Evolutionary conservation across 2,113 vertebrate genomes (phyloP).

Genomic region (Circaetus gallicus): DNA sequence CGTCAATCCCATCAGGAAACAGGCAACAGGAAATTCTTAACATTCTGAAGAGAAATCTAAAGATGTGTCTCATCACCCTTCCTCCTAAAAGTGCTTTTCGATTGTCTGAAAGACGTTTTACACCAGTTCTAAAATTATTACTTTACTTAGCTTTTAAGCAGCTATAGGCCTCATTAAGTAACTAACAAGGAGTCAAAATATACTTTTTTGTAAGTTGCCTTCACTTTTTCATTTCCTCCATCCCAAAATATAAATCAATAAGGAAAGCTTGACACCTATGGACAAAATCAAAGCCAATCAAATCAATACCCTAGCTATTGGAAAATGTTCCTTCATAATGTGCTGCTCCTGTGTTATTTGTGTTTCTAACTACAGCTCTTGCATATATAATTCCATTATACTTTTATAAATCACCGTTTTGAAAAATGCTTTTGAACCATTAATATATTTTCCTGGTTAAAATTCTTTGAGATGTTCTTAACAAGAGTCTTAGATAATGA

Average conservation of each 20-base stretch:
- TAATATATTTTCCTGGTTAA: constrained; percentile 89
- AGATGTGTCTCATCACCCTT: constrained; percentile 54
- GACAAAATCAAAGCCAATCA: constrained; percentile 41
- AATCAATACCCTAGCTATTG: not conserved
- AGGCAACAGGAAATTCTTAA: constrained; percentile 66
- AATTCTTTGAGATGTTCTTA: constrained; percentile 95
- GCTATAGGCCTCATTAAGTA: constrained; percentile 20
- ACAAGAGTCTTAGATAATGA: constrained; percentile 97
- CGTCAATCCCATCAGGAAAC: constrained; percentile 19
- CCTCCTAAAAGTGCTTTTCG: constrained; percentile 47
- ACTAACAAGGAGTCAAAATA: not conserved
- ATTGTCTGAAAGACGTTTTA: constrained; percentile 36
- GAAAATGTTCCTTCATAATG: constrained; percentile 54
- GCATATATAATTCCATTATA: constrained; percentile 84
- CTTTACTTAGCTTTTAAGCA: constrained; percentile 32
- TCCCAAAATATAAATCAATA: constrained; percentile 31
- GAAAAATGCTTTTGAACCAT: constrained; percentile 85
- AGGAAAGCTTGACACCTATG: constrained; percentile 15
- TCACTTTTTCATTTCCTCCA: not conserved
- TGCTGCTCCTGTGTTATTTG: constrained; percentile 53
- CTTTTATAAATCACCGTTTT: constrained; percentile 82
- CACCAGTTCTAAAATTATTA: constrained; percentile 46
- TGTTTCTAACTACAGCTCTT: constrained; percentile 73
- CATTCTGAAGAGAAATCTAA: constrained; percentile 68
- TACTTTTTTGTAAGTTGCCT: not conserved